Percentiles rank a stretch among this genome's conserved stretches.
phyloP scores from a whole-genome alignment of 1,140 invertebrate species.

The Brachionus calyciflorus region DNA sequence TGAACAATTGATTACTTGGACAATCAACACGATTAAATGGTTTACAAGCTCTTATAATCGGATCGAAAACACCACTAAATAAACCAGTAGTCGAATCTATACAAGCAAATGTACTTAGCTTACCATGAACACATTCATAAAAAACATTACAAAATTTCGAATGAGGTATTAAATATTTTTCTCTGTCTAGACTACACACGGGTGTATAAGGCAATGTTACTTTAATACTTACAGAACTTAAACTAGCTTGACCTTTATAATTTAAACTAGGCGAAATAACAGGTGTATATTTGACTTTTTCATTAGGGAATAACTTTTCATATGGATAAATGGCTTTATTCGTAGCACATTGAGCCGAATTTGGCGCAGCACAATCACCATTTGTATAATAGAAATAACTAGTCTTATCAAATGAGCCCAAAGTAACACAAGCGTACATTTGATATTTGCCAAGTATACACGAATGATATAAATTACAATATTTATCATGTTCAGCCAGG shows the following conservation, averaged over 20 bases:
- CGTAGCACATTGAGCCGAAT: background rate
- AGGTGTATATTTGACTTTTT: background rate
- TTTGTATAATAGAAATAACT: constrained; percentile 45
- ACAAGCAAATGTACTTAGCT: constrained; percentile 29
- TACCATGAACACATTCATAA: constrained; percentile 24
- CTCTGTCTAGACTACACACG: background rate
- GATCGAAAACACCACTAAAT: constrained; percentile 31
- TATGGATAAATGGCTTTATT: constrained; percentile 40
- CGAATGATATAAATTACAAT: constrained; percentile 46
- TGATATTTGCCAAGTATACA: constrained; percentile 45
- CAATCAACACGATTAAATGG: constrained; percentile 17
- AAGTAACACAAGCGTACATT: constrained; percentile 39
- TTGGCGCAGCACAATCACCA: constrained; percentile 44
- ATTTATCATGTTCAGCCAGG: constrained; percentile 42
- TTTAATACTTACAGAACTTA: constrained; percentile 5
- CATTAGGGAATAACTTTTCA: constrained; percentile 9
- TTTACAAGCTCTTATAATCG: background rate
- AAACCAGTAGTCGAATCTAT: constrained; percentile 1
- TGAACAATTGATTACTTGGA: background rate
- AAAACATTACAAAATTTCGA: constrained; percentile 31
- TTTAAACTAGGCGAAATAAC: constrained; percentile 11
- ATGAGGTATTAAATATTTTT: constrained; percentile 33
- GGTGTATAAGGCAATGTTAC: background rate
- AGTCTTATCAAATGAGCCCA: background rate
- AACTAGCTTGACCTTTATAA: constrained; percentile 18